Evolutionary conservation across 2,113 vertebrate genomes (phyloP).

Genomic region (Centropus unirufus): DNA sequence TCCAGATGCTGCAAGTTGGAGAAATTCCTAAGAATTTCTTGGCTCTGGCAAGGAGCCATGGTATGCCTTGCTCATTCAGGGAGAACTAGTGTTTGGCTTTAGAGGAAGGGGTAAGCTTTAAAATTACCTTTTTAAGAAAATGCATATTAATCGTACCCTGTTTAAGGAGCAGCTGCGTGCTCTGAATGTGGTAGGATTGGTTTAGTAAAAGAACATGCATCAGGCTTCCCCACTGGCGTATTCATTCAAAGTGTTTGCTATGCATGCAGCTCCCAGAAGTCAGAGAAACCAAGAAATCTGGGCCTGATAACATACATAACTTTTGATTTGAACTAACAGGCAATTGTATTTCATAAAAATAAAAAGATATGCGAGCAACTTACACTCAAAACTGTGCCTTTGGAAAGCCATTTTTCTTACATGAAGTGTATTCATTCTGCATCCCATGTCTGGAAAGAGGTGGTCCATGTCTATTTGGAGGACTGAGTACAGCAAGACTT

Average conservation of each 20-base stretch:
- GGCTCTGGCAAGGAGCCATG: not conserved
- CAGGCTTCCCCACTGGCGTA: accelerated
- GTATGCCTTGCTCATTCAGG: not conserved
- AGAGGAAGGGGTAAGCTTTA: not conserved
- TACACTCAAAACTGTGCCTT: not conserved
- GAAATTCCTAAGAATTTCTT: not conserved
- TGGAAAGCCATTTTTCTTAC: not conserved
- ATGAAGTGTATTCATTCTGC: not conserved
- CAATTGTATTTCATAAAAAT: not conserved
- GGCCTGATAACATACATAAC: not conserved
- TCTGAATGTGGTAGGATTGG: not conserved
- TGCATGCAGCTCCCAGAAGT: not conserved
- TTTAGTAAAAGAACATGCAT: not conserved
- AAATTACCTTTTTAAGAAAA: not conserved
- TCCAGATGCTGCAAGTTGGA: not conserved
- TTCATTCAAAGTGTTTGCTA: not conserved
- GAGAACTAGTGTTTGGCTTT: not conserved
- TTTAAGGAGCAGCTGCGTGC: not conserved
- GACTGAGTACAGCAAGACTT: not conserved
- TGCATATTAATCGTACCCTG: not conserved
- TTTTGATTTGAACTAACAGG: not conserved
- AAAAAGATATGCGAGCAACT: not conserved
- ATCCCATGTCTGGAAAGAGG: not conserved
- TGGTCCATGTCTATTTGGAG: accelerated
- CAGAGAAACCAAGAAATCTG: not conserved